phyloP scores from a whole-genome alignment of 2,797 vertebrate species.

The Delichon dasypus region DNA sequence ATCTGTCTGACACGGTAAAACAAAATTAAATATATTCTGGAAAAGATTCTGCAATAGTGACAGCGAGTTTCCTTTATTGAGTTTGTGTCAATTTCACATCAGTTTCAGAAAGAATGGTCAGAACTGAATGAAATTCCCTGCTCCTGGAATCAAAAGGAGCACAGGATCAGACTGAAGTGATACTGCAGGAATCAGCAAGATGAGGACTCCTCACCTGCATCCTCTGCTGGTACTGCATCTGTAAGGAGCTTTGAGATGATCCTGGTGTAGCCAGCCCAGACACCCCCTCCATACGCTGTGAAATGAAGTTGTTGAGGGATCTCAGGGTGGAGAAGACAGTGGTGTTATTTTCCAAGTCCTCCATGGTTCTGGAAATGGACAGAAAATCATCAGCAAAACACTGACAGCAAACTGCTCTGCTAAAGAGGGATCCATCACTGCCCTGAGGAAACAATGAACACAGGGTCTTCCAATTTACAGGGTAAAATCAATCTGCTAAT shows the following conservation, averaged over 20 bases:
- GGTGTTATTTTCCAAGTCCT: slow-evolving; percentile 88
- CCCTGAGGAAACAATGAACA: neutral
- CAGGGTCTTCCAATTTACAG: neutral
- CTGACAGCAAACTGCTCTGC: neutral
- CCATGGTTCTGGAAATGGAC: slow-evolving; percentile 75
- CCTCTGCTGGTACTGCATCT: slow-evolving; percentile 86
- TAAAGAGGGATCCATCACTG: neutral
- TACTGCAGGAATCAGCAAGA: neutral
- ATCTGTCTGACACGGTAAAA: neutral
- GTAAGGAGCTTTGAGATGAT: slow-evolving; percentile 73
- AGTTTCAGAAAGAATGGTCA: neutral
- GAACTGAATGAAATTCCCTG: neutral
- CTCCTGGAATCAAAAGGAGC: neutral
- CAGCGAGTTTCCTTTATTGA: neutral
- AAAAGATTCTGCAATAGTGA: neutral
- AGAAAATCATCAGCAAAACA: neutral
- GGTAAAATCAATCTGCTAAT: neutral
- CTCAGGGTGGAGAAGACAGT: slow-evolving; percentile 88
- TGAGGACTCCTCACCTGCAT: slow-evolving; percentile 80
- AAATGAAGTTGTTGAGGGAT: slow-evolving; percentile 90
- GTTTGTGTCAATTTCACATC: neutral
- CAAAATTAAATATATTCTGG: neutral
- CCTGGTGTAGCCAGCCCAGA: slow-evolving; percentile 58
- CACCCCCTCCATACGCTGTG: slow-evolving; percentile 73
- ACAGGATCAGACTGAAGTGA: neutral